Conservation (phyloP, 2,888 invertebrate genomes). For the Parnassius smintheus region DNA sequence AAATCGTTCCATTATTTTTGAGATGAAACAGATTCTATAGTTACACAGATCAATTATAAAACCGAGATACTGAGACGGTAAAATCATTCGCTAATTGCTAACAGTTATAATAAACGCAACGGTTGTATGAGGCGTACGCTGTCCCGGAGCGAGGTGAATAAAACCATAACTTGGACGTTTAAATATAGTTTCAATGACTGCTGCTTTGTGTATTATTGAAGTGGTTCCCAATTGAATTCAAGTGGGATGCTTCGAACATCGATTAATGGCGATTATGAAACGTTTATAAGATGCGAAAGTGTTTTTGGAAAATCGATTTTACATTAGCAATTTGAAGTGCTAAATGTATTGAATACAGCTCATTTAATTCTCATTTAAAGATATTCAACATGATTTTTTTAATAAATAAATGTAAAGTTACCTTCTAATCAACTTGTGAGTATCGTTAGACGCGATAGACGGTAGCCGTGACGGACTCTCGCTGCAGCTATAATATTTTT, state of each 20-base stretch:
- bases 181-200: slow-evolving; percentile 58
- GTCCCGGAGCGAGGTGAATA: slow-evolving; percentile 59
- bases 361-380: too few relatives aligned
- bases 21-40: too few relatives aligned
- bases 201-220: slow-evolving; percentile 14
- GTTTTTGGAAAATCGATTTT: background rate
- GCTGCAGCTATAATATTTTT: too few relatives aligned
- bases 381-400: too few relatives aligned
- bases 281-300: slow-evolving; percentile 7
- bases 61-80: slow-evolving; percentile 5
- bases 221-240: slow-evolving; percentile 10
- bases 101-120: background rate
- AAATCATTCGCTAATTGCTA: slow-evolving; percentile 4
- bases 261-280: slow-evolving; percentile 11
- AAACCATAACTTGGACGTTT: slow-evolving; percentile 59
- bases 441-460: too few relatives aligned
- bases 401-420: too few relatives aligned
- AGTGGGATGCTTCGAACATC: slow-evolving; percentile 2
- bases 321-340: background rate
- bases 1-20: too few relatives aligned
- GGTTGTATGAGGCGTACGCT: background rate
- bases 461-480: too few relatives aligned
- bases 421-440: too few relatives aligned
- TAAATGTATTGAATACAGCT: too few relatives aligned
- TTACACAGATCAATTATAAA: background rate